phyloP scores from a whole-genome alignment of 2,888 invertebrate genomes.

The Drosophila differens region DNA sequence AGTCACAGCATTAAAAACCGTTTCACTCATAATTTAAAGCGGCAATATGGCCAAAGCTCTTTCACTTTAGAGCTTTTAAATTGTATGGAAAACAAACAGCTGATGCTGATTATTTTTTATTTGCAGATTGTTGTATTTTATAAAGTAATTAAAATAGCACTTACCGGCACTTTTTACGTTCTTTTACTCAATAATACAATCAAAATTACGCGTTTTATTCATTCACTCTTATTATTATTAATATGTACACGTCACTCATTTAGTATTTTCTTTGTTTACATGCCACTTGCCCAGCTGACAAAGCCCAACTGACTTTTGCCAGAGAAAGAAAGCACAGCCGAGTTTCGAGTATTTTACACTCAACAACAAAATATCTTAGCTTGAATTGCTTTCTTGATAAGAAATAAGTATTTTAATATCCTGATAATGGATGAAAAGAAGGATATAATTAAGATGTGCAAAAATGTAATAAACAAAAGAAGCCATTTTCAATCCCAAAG shows the following conservation, averaged over 20 bases:
- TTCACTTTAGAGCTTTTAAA: constrained; percentile 7
- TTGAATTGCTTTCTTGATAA: neutral
- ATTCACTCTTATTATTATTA: neutral
- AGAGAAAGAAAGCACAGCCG: neutral
- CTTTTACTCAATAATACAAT: neutral
- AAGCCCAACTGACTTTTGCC: constrained; percentile 9
- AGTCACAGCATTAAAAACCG: too few relatives aligned
- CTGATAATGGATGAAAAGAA: neutral
- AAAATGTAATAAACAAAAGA: neutral
- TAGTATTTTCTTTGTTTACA: constrained; percentile 3
- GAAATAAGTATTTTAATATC: neutral
- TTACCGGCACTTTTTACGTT: neutral
- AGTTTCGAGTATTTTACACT: neutral
- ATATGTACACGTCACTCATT: neutral
- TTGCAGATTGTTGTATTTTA: neutral
- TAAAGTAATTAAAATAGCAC: neutral
- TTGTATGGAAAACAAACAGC: constrained; percentile 8
- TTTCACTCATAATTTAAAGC: neutral
- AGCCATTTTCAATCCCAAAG: neutral
- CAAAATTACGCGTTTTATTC: neutral
- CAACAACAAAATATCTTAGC: neutral
- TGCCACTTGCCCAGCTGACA: constrained; percentile 16
- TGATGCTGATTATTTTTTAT: neutral
- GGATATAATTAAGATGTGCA: neutral
- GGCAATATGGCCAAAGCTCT: neutral